Conservation (phyloP, 1,140 invertebrate species). For the Drosophila serrata region DNA sequence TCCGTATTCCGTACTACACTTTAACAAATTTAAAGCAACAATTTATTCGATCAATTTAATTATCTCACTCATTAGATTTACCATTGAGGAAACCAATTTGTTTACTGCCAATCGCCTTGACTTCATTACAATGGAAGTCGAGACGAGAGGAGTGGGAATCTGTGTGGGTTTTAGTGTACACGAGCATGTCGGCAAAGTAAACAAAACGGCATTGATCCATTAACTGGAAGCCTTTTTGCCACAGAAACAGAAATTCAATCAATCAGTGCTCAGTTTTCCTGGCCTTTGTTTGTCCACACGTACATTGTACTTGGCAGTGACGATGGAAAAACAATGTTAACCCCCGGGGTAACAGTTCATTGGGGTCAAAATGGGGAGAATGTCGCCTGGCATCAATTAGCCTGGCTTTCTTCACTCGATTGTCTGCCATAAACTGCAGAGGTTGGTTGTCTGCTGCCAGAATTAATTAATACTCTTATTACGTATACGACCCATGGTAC, state of each 20-base stretch:
- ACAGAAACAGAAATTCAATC: slow-evolving; percentile 57
- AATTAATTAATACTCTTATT: slow-evolving; percentile 42
- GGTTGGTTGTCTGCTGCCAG: neutral
- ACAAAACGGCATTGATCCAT: slow-evolving; percentile 49
- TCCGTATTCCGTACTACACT: neutral
- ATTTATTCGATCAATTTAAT: neutral
- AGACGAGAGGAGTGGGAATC: neutral
- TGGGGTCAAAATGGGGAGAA: slow-evolving; percentile 25
- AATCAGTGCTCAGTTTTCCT: slow-evolving; percentile 45
- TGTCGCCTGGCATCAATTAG: slow-evolving; percentile 50
- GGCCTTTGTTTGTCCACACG: slow-evolving; percentile 37
- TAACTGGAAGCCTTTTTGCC: slow-evolving; percentile 34
- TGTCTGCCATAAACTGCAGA: slow-evolving; percentile 45
- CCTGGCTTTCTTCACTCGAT: slow-evolving; percentile 32
- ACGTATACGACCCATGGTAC: slow-evolving; percentile 3
- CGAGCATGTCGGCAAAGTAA: slow-evolving; percentile 28
- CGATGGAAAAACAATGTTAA: slow-evolving; percentile 1
- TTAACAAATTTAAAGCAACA: neutral
- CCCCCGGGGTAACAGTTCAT: slow-evolving; percentile 17
- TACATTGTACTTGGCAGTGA: neutral
- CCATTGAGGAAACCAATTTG: slow-evolving; percentile 18
- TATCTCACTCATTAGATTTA: slow-evolving; percentile 5
- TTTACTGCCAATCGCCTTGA: slow-evolving; percentile 23
- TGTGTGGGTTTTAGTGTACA: slow-evolving; percentile 5
- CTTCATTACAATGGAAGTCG: slow-evolving; percentile 23